Evolutionary conservation across 2,888 invertebrate genomes (phyloP).

Genomic region (Leptinotarsa rubiginosa): DNA sequence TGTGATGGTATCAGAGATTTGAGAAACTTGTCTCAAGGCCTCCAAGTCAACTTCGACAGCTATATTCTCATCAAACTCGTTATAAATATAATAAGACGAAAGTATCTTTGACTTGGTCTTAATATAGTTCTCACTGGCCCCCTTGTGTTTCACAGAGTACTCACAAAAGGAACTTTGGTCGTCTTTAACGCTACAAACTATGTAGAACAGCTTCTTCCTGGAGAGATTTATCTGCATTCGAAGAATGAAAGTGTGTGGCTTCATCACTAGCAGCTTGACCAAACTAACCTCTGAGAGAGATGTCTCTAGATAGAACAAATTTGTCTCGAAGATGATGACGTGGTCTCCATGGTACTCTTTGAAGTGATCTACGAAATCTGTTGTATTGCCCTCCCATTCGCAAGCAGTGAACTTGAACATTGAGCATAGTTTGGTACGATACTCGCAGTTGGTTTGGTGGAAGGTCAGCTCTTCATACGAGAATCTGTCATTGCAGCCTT

Average conservation of each 20-base stretch:
- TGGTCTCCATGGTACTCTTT: slow-evolving; percentile 54
- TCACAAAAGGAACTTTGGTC: slow-evolving; percentile 49
- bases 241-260: slow-evolving; percentile 54
- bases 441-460: slow-evolving; percentile 53
- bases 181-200: slow-evolving; percentile 56
- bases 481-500: slow-evolving; percentile 52
- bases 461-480: slow-evolving; percentile 45
- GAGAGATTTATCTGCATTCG: slow-evolving; percentile 51
- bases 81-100: slow-evolving; percentile 47
- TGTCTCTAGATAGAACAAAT: slow-evolving; percentile 54
- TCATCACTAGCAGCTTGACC: slow-evolving; percentile 55
- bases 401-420: slow-evolving; percentile 48
- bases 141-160: slow-evolving; percentile 58
- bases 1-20: slow-evolving; percentile 50
- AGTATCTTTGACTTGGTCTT: slow-evolving; percentile 55
- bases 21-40: slow-evolving; percentile 54
- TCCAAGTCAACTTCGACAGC: slow-evolving; percentile 54
- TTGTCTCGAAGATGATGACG: slow-evolving; percentile 55
- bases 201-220: slow-evolving; percentile 53
- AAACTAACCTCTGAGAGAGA: slow-evolving; percentile 50
- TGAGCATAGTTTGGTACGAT: slow-evolving; percentile 51
- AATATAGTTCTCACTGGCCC: slow-evolving; percentile 55
- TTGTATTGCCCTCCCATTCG: slow-evolving; percentile 53
- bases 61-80: slow-evolving; percentile 48
- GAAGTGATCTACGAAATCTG: slow-evolving; percentile 56